Evolutionary conservation across 2,797 vertebrate species (phyloP).

Genomic region (Danio kyathit): DNA sequence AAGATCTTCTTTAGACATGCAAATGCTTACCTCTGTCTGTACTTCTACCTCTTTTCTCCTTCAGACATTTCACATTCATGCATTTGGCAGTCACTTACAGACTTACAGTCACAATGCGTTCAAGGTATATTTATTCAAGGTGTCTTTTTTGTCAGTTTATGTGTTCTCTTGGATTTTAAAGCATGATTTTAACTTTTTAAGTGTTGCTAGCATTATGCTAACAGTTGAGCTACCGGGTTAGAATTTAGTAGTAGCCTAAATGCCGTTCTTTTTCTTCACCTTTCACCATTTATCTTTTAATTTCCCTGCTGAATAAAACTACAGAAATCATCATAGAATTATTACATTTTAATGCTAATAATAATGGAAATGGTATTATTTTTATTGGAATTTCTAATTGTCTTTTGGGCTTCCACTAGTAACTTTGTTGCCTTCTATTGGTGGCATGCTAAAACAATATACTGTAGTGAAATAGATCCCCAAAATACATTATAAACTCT

Average conservation of each 20-base stretch:
- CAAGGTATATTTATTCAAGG: conserved; percentile 31
- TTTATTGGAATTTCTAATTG: too few relatives aligned
- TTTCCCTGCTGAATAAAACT: too few relatives aligned
- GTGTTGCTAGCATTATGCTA: background rate
- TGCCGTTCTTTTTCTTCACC: background rate
- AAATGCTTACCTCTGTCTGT: conserved; percentile 33
- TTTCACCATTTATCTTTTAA: conserved; percentile 14
- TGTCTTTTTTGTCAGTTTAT: conserved; percentile 25
- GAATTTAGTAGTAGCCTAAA: background rate
- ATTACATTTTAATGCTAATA: too few relatives aligned
- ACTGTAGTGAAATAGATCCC: too few relatives aligned
- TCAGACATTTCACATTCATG: conserved; percentile 47
- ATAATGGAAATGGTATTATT: too few relatives aligned
- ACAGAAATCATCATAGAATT: too few relatives aligned
- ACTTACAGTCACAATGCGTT: conserved; percentile 39
- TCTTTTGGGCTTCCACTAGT: too few relatives aligned
- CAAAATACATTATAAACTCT: too few relatives aligned
- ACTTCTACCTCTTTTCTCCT: conserved; percentile 30
- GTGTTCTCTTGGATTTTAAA: conserved; percentile 28
- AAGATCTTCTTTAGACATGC: conserved; percentile 22
- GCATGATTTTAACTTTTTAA: conserved; percentile 3
- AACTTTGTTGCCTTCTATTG: too few relatives aligned
- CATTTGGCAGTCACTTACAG: conserved; percentile 40
- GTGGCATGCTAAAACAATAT: too few relatives aligned
- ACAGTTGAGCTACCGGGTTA: conserved; percentile 7